A percentile compares a stretch with the other conserved stretches of the same genome.
Evolutionary conservation across 1,140 invertebrate genomes (phyloP).

Genomic region (Drosophila pachea): DNA sequence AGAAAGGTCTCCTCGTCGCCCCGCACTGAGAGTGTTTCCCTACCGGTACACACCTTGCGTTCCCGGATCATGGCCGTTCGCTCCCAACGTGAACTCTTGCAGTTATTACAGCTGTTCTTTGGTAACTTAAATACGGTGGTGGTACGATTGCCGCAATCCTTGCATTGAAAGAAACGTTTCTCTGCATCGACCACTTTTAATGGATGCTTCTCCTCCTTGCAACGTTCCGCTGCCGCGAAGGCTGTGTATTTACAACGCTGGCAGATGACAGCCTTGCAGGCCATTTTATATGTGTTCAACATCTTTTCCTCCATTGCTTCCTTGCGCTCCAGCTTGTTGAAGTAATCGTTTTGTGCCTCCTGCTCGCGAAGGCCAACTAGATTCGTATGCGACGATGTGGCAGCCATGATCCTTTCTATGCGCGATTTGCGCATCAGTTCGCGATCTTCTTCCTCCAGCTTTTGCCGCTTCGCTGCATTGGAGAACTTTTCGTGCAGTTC

Average conservation of each 20-base stretch:
- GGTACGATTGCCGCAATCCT: constrained; percentile 90
- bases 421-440: constrained; percentile 82
- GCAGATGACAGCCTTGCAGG: constrained; percentile 93
- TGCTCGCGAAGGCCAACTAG: constrained; percentile 86
- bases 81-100: constrained; percentile 86
- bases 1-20: constrained; percentile 86
- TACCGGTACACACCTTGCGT: constrained; percentile 80
- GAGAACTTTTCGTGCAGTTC: constrained; percentile 79
- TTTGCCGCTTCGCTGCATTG: constrained; percentile 80
- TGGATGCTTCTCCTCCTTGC: constrained; percentile 89
- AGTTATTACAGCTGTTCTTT: constrained; percentile 87
- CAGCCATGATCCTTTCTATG: constrained; percentile 89
- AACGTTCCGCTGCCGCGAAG: constrained; percentile 90
- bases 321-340: constrained; percentile 91
- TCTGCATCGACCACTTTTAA: constrained; percentile 87
- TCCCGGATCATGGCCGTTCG: constrained; percentile 90
- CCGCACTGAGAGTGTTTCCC: constrained; percentile 83
- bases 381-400: constrained; percentile 87
- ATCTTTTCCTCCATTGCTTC: constrained; percentile 96
- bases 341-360: constrained; percentile 91
- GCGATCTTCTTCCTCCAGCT: constrained; percentile 78
- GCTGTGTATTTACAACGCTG: constrained; percentile 93
- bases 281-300: constrained; percentile 89
- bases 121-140: constrained; percentile 89
- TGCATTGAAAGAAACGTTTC: constrained; percentile 95